Base-by-base conservation (phyloP, 2,888 invertebrate species). In the Aspidapion aeneum region DNA sequence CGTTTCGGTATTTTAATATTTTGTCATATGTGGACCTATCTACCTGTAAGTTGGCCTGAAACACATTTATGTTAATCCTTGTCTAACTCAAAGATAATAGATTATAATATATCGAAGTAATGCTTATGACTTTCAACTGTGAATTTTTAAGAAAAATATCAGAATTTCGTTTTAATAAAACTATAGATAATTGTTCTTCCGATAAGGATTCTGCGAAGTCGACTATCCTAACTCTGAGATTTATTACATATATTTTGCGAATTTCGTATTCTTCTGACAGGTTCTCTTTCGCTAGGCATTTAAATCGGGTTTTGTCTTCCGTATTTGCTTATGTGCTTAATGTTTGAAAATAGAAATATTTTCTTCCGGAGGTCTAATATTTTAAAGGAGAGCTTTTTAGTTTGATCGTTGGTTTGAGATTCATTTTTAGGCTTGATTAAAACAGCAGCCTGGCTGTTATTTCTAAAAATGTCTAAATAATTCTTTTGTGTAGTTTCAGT, bases 361-460 rank as follows among this genome's bases (percentile, higher is more conserved):
- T 48, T n/a, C 18, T 17, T 57, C 57, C n/a, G 49, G 17, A 16
- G 49, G 57, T 19, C 48, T 48, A 48, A 57, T 57, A 5, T 57
- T 19, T 16, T 35, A 1, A 1, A 19, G 2, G 5, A 57, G 35
- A 5, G 35, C 57, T 18, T 57, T 18, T 48, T 57, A 1, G 48
- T 57, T 19, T 57, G 19, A n/a, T n/a, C 18, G 7, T 21, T 21
- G n/a, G 21, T 57, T 48, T 57, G 35, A 3, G 57, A 17, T 2
- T 57, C 48, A 16, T 48, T 57, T 48, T 48, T 57, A 17, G 57
- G 57, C 5, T 17, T 55, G 16, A 57, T 21, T 20, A 57, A 18
- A 5, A 48, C 49, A 17, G 57, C 57, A 48, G 57, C 17, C 18
- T 57, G 57, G 12, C 35, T 57, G 18, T 57, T 57, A 18, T 57